Base-by-base conservation (phyloP, 2,888 invertebrate genomes). In the Macrosiphum euphorbiae region DNA sequence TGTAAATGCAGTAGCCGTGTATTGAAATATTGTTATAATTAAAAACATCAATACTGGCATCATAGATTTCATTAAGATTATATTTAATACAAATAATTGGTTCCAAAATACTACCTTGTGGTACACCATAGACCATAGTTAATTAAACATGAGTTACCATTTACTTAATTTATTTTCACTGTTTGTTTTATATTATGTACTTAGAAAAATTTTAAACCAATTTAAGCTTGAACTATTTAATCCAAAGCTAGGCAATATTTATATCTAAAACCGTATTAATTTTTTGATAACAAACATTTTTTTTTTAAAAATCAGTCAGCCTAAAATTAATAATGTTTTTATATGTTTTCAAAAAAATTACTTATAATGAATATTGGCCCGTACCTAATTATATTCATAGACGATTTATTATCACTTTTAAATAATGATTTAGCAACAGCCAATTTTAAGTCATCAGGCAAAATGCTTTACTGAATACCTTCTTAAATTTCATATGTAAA, bases 121-220 rank as follows among this genome's bases (percentile, higher is more conserved):
- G 52, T n/a, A 52, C 35, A 20, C 52, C 87, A 52, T 41, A 87
- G 35, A 20, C 52, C 87, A 52, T 41, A 87, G 35, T 52, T 87
- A 87, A 87, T 87, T 87, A 87, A n/a, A 52, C 87, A 52, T 3
- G n/a, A n/a, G 41, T 87, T 50, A 52, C 20, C 87, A 87, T 87
- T 87, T 41, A 52, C 20, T 87, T 87, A n/a, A 52, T 87, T 87
- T 87, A 87, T 87, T 87, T 87, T 87, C 2, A 52, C 16, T 87
- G n/a, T 41, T 87, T 41, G n/a, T 87, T 85, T 85, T 44, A 24
- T 85, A 24, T 41, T 47, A 86, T 47, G 47, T 11, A 44, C 4
- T 44, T n/a, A n/a, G n/a, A 13, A n/a, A 85, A 85, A 8, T 44
- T 44, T 85, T 85, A 85, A 85, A 85, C 44, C 24, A 85, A 24